Evolutionary conservation across 2,113 vertebrate genomes (phyloP).

Genomic region (Microcebus murinus): DNA sequence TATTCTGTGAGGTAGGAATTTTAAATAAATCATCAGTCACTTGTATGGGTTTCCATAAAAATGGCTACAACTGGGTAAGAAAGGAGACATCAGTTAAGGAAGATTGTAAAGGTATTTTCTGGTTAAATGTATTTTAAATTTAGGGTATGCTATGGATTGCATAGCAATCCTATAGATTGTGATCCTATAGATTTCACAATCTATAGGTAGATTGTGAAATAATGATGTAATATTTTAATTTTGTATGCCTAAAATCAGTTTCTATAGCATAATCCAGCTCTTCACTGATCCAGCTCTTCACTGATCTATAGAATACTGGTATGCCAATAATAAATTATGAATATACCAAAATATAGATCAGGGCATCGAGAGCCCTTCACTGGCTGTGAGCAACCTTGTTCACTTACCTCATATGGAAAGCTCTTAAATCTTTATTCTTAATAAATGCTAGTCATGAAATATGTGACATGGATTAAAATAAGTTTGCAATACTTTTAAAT

Average conservation of each 20-base stretch:
- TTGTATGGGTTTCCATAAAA: background rate
- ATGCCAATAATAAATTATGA: background rate
- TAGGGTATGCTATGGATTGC: background rate
- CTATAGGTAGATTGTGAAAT: slow-evolving; percentile 21
- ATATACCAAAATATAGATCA: background rate
- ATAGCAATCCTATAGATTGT: too few relatives aligned
- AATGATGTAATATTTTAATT: background rate
- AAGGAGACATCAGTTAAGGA: background rate
- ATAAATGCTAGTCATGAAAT: slow-evolving; percentile 6
- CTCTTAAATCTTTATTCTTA: background rate
- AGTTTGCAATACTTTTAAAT: background rate
- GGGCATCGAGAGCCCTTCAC: background rate
- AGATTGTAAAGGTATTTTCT: background rate
- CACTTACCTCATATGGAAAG: background rate
- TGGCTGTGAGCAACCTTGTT: background rate
- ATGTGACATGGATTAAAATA: slow-evolving; percentile 34
- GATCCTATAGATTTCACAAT: too few relatives aligned
- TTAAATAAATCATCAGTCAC: background rate
- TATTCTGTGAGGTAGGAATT: background rate
- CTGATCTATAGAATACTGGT: background rate
- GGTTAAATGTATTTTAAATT: slow-evolving; percentile 44
- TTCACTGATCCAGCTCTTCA: background rate
- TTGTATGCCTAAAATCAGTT: background rate
- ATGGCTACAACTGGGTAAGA: background rate
- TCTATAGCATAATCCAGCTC: background rate